Percentiles rank a stretch among this genome's conserved stretches.
Conservation (phyloP, 2,797 vertebrate genomes). For the Lagodon rhomboides region DNA sequence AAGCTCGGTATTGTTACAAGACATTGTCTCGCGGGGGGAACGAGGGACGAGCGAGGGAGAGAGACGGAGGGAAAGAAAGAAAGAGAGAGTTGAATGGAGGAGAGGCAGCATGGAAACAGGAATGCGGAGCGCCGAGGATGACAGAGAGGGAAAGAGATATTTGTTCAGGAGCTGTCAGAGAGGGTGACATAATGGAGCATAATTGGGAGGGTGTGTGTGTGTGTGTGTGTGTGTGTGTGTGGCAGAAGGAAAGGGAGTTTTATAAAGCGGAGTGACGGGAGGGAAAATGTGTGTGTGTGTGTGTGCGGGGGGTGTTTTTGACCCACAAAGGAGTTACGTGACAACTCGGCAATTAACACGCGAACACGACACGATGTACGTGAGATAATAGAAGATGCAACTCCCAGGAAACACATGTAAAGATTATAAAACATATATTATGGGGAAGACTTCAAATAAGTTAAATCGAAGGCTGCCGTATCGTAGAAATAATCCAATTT, state of each 20-base stretch:
- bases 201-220: constrained; percentile 78
- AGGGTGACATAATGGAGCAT: constrained; percentile 95
- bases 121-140: constrained; percentile 36
- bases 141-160: constrained; percentile 67
- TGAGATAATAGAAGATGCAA: no score
- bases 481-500: neutral
- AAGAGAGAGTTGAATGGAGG: constrained; percentile 35
- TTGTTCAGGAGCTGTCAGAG: constrained; percentile 91
- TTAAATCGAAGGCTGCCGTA: neutral
- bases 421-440: neutral
- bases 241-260: constrained; percentile 71
- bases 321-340: constrained; percentile 88
- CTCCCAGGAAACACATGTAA: neutral
- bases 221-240: constrained; percentile 25
- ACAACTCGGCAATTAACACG: constrained; percentile 83
- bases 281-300: constrained; percentile 83
- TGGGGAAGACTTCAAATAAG: no score
- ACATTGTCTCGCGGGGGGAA: constrained; percentile 95
- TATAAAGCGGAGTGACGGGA: constrained; percentile 88
- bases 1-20: constrained; percentile 97
- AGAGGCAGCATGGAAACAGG: constrained; percentile 42
- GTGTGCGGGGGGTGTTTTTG: constrained; percentile 67
- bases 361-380: constrained; percentile 41
- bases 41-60: constrained; percentile 83
- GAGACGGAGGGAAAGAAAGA: constrained; percentile 55